Base-by-base conservation (phyloP, 2,797 vertebrate species). In the Nothura maculosa region DNA sequence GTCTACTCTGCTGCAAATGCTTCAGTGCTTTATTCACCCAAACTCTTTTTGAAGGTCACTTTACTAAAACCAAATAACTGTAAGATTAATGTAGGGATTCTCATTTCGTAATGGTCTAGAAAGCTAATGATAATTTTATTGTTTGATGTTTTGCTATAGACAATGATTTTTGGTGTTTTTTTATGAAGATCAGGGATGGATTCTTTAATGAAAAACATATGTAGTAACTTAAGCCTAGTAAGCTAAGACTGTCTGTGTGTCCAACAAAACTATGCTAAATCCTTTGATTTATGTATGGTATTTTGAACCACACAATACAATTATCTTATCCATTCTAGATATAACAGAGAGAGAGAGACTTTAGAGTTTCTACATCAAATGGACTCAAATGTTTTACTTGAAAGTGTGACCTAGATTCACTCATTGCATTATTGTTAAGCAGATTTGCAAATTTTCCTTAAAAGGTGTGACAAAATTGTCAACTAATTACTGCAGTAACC, bases 91-190 rank as follows among this genome's bases (percentile, higher is more conserved):
- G 89, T 24, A 77, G 43, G 52, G 82, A 36, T 64, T 91, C 88
- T 77, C 18, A 30, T 74, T 90, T 95, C 9, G 70, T 92, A 94
- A 95, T 84, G 90, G 86, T 27, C 81, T 68, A 20, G 75, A 82
- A 78, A 88, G 64, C 87, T 97, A 93, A 96, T 93, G 95, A 93
- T 92, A 80, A 81, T 91, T 96, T 94, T 76, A 96, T 92, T 93
- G 93, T 96, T 96, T 87, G 95, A 95, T 94, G 95, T 96, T 94
- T 76, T 48, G 70, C 45, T 95, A 70, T 64, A 90, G 93, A 95
- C 63, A 79, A 87, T 43, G 76, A 68, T 82, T 80, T 93, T 43
- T 62, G 57, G 60, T 86, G 78, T 15, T 70, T 87, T 92, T 94
- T 87, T 54, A 90, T 52, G n/a, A 83, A 92, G 81, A 94, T 95